Conservation (phyloP, 2,797 vertebrate species). For the Avahi laniger region DNA sequence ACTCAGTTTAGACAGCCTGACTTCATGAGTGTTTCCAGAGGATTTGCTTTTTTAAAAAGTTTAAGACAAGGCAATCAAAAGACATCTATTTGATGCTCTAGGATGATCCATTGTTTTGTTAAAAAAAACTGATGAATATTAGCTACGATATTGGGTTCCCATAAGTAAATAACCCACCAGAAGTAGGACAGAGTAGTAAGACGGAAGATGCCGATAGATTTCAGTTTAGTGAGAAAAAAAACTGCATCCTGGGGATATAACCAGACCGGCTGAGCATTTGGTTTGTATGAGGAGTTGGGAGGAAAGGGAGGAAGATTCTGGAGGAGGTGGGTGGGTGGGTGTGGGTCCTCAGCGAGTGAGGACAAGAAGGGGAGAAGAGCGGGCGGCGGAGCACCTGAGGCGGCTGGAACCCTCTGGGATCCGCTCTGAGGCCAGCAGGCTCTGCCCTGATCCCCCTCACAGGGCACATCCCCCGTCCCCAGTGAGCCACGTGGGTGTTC, state of each 20-base stretch:
- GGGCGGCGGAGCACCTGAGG: accelerated
- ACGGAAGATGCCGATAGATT: neutral
- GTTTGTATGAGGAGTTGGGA: neutral
- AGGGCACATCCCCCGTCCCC: accelerated
- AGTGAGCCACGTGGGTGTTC: accelerated
- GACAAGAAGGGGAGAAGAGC: too few species aligned
- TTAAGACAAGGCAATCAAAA: neutral
- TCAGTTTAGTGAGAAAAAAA: neutral
- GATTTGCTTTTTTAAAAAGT: neutral
- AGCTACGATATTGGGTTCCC: neutral
- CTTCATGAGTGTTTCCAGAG: neutral
- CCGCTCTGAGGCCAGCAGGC: accelerated
- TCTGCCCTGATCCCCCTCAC: neutral
- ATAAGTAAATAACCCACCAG: neutral
- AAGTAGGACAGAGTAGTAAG: neutral
- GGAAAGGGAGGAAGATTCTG: too few species aligned
- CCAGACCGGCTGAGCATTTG: neutral
- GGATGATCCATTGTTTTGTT: neutral
- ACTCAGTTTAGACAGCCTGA: neutral
- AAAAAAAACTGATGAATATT: neutral
- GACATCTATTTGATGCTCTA: neutral
- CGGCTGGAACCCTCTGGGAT: accelerated
- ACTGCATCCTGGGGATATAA: neutral
- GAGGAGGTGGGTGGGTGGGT: neutral
- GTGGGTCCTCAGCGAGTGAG: accelerated